Conservation (phyloP, 2,888 invertebrate genomes). For the Apamea monoglypha region DNA sequence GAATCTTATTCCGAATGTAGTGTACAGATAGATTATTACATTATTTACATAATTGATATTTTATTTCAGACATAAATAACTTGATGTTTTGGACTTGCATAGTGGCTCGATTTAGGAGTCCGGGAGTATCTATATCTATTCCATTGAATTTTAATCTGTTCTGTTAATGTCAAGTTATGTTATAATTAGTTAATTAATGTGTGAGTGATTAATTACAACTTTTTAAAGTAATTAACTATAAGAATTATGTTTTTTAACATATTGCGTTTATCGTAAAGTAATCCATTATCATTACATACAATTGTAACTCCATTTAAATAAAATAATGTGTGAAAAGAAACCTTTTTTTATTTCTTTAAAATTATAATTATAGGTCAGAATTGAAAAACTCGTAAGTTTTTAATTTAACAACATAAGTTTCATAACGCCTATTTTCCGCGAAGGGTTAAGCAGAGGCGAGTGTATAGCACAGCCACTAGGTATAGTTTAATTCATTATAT, state of each 20-base stretch:
- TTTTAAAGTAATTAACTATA: too few relatives aligned
- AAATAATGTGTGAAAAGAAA: neutral
- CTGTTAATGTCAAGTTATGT: neutral
- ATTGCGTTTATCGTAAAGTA: too few relatives aligned
- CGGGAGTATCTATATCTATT: neutral
- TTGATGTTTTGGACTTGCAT: neutral
- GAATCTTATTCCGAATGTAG: too few relatives aligned
- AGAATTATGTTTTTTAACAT: neutral
- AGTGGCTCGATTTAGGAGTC: neutral
- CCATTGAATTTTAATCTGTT: conserved; percentile 2
- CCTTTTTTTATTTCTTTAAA: neutral
- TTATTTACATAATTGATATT: too few relatives aligned
- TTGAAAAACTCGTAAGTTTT: neutral
- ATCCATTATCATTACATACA: neutral
- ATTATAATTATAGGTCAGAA: neutral
- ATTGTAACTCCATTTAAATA: conserved; percentile 7
- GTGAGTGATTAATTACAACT: neutral
- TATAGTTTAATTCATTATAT: neutral
- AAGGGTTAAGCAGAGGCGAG: neutral
- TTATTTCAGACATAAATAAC: neutral
- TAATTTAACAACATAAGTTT: too few relatives aligned
- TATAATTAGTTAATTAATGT: neutral
- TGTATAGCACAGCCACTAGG: neutral
- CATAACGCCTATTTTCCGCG: neutral
- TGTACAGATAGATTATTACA: too few relatives aligned